Evolutionary conservation across 92 coral and sea anemone species (phyloP).

Genomic region (Galaxea fascicularis): DNA sequence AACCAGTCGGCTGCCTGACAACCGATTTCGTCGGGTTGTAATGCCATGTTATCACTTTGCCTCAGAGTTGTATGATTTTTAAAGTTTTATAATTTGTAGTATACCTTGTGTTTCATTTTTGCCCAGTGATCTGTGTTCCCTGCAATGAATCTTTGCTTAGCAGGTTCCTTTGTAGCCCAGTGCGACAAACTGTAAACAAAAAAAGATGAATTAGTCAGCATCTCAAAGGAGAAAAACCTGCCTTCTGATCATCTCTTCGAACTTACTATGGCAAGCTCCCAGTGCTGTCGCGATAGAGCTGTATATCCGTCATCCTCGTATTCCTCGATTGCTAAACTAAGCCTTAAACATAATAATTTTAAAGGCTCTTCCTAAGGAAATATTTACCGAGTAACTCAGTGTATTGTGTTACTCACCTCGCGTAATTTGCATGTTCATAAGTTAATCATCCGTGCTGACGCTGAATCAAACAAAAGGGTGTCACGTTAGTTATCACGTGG

Average conservation of each 20-base stretch:
- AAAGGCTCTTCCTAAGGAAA: neutral
- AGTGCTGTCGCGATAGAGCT: constrained; percentile 72
- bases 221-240: neutral
- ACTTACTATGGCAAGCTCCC: constrained; percentile 87
- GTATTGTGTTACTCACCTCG: constrained; percentile 40
- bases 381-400: constrained; percentile 7
- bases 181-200: constrained; percentile 87
- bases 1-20: constrained; percentile 19
- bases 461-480: neutral
- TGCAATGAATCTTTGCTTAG: constrained; percentile 61
- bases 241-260: neutral
- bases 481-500: constrained; percentile 9
- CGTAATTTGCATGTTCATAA: constrained; percentile 31
- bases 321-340: constrained; percentile 9
- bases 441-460: neutral
- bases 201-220: neutral
- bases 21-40: neutral
- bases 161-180: constrained; percentile 96
- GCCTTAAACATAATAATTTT: constrained; percentile 32
- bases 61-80: too few relatives aligned
- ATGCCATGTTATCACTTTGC: neutral
- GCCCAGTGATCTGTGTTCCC: constrained; percentile 99
- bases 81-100: neutral
- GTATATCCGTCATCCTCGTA: constrained; percentile 76
- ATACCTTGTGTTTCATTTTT: constrained; percentile 96